phyloP scores from a whole-genome alignment of 2,113 vertebrate species.

The Pelvicachromis taeniatus region DNA sequence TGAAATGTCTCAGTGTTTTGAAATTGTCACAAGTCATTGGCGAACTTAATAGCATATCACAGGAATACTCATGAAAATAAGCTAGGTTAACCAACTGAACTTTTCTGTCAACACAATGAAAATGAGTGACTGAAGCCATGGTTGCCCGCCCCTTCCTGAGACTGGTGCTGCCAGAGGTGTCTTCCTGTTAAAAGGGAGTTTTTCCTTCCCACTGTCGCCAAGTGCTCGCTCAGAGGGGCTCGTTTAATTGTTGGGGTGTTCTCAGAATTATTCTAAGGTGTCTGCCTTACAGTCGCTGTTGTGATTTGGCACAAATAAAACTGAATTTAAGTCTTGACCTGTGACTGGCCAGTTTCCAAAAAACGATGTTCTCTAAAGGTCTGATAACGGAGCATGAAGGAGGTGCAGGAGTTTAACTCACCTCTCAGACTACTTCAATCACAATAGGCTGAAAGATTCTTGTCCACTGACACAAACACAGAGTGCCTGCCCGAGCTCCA shows the following conservation, averaged over 20 bases:
- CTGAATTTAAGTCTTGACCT: too few relatives aligned
- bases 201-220: neutral
- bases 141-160: neutral
- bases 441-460: neutral
- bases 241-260: neutral
- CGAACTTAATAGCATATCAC: neutral
- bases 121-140: neutral
- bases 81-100: neutral
- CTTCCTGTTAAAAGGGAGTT: neutral
- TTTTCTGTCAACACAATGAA: neutral
- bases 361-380: neutral
- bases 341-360: neutral
- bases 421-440: neutral
- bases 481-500: neutral
- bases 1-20: neutral
- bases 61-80: accelerated
- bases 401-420: neutral
- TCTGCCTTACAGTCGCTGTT: neutral
- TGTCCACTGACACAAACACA: neutral
- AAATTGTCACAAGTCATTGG: neutral
- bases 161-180: neutral
- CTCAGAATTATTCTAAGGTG: neutral
- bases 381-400: neutral
- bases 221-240: neutral
- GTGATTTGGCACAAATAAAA: too few relatives aligned